Percentiles rank a stretch among this genome's conserved stretches.
Conservation (phyloP, 2,888 invertebrate genomes). For the Coecobrya sp. region DNA sequence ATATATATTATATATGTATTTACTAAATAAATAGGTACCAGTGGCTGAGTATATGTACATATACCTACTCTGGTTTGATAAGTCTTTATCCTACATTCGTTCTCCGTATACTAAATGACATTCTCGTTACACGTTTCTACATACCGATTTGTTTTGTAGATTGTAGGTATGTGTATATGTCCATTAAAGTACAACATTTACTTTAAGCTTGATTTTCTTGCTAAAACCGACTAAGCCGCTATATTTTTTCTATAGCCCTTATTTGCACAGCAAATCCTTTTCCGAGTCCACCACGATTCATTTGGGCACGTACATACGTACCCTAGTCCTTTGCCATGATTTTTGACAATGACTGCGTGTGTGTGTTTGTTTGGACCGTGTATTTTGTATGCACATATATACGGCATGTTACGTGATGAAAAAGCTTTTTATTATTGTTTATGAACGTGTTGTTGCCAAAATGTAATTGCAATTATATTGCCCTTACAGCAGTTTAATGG, state of each 20-base stretch:
- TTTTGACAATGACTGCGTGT: conserved; percentile 14
- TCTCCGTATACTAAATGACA: background rate
- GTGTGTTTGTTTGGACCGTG: background rate
- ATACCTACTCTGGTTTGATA: no score
- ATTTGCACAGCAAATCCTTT: conserved; percentile 35
- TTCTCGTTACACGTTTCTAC: background rate
- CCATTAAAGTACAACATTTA: background rate
- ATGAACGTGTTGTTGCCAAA: conserved; percentile 67
- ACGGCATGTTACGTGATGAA: conserved; percentile 55
- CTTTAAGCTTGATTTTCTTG: conserved; percentile 5
- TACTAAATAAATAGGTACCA: background rate
- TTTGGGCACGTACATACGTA: background rate
- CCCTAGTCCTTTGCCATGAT: background rate
- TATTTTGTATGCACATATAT: background rate
- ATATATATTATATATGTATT: conserved; percentile 18
- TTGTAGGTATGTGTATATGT: conserved; percentile 7
- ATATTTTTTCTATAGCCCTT: background rate
- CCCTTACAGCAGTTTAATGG: conserved; percentile 11
- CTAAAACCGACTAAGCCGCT: conserved; percentile 22
- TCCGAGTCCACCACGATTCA: background rate
- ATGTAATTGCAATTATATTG: conserved; percentile 69
- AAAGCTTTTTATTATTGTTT: conserved; percentile 68
- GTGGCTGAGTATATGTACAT: background rate
- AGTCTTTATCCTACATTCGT: background rate
- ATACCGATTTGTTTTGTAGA: background rate